Base-by-base conservation (phyloP, 2,797 vertebrate genomes). In the Macropodus opercularis region DNA sequence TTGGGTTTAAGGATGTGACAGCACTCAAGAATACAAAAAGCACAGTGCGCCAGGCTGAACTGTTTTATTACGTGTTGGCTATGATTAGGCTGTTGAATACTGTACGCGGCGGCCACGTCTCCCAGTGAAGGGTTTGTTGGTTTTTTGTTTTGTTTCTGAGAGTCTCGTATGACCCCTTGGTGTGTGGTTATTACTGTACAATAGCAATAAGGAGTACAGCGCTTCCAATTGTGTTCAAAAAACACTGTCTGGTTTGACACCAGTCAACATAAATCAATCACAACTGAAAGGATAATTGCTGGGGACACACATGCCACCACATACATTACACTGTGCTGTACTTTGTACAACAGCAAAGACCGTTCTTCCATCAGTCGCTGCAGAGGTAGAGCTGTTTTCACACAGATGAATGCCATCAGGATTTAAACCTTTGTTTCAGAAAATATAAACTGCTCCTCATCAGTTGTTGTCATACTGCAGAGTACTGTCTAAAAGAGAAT, bases 11-110 rank as follows among this genome's bases (percentile, higher is more conserved):
- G 34, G 26, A 34, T 47, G 47, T 48, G 61, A 66, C 65, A 63
- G 71, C 56, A 61, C 63, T 71, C 22, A 17, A 2, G 2, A 23
- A 54, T 46, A 53, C 64, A 11, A 72, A 69, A 75, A 57, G 40
- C 39, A 42, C 19, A 41, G 56, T 17, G 23, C 41, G 19, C 19
- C 36, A 6, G 35, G 29, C 23, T 56, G 24, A 49, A 44, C 19
- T 70, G 52, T 63, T 79, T 79, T 39, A 80, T 53, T 71, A 59
- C 83, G 52, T 11, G 43, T 35, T 43, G 41, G 47, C 47, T 24
- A 39, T 54, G 54, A 62, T 60, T 40, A 47, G 31, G 32, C 24
- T 14, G 47, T 38, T 49, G 26, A 51, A n/a, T n/a, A n/a, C n/a
- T n/a, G 31, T 43, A 22, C 36, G 17, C 54, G 41, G 66, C 39